Base-by-base conservation (phyloP, 2,888 invertebrate genomes). In the Imbricaverruca yamaguchii region DNA sequence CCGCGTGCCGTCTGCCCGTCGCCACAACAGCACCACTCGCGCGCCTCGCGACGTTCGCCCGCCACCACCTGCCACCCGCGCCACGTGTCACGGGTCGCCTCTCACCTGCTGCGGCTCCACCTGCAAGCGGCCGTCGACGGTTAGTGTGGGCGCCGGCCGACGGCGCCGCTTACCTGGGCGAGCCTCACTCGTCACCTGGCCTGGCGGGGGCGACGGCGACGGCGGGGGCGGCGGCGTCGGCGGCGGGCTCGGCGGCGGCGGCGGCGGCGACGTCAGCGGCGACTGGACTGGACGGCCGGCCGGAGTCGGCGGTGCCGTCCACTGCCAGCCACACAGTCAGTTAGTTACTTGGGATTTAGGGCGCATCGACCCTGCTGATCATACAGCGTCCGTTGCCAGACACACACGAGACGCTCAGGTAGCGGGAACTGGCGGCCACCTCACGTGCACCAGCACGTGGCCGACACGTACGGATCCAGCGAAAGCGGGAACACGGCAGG, bases 191-290 rank as follows among this genome's bases (percentile, higher is more conserved):
- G 88, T 92, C 92, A 86, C 93, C 92, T 84, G 93, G 89, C 84
- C 92, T 92, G 86, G 93, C 93, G 85, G 94, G 93, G 89, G 94
- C 94, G 87, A 94, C 91, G 85, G 94, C 89, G 77, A 61, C 81
- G 15, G 67, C 56, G 23, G 78, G 78, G 15, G 80, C 69, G 23
- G 69, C 69, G n/a, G 81, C 74, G n/a, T n/a, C n/a, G 59, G 81
- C 78, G 15, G 81, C 39, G 39, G 39, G 39, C 39, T 39, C 81
- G 53, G 78, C 81, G 53, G 59, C 61, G 61, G 61, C 61, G 61
- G 61, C 63, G 53, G 56, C 81, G 84, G 91, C 89, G 90, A 92
- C 91, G 88, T 89, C 86, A 87, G 85, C 91, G 61, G 61, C 11
- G 18, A 18, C 18, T 18, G 61, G 13, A 0, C 61, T 13, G 7